Base-by-base conservation (phyloP, 1,140 invertebrate genomes). In the Drosophila varians region DNA sequence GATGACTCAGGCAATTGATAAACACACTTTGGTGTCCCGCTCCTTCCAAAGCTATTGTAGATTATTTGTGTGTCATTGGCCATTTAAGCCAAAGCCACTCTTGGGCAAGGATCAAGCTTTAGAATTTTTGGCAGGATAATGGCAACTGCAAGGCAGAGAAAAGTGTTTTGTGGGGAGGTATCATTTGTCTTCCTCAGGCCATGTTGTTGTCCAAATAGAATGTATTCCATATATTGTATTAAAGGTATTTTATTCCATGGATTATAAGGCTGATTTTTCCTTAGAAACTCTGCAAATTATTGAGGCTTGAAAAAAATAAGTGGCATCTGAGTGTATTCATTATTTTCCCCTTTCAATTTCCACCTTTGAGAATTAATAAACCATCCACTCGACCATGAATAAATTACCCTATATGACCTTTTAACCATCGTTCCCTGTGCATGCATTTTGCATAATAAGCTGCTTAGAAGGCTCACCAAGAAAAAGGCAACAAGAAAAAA, bases 371-470 rank as follows among this genome's bases (percentile, higher is more conserved):
- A 31, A 18, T 28, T 12, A 51, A 31, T 51, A 19, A 64, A 9
- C 19, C 28, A 11, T n/a, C 19, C 14, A 45, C 4, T 19, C 16
- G 11, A 25, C 47, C 21, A 4, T 61, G 14, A 66, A 53, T 34
- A 34, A 3, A 38, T 49, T 53, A 12, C 9, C 7, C 42, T 6
- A 34, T 23, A 45, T 18, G 14, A 43, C 40, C 52, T n/a, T 31
- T 31, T 43, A 51, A 43, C 48, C 58, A 31, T 48, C n/a, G 26
- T 19, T 28, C 14, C 55, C 57, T 36, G 55, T 72, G 48, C 47
- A 58, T 68, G 66, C 57, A 68, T 53, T 84, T 72, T 72, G 65
- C 78, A 82, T 83, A 77, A 83, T 64, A 65, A 56, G 57, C 74
- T 65, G 62, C 53, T 69, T 70, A 70, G 62, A 42, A 52, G 21